Evolutionary conservation across 2,113 vertebrate genomes (phyloP).

Genomic region (Fregata magnificens): DNA sequence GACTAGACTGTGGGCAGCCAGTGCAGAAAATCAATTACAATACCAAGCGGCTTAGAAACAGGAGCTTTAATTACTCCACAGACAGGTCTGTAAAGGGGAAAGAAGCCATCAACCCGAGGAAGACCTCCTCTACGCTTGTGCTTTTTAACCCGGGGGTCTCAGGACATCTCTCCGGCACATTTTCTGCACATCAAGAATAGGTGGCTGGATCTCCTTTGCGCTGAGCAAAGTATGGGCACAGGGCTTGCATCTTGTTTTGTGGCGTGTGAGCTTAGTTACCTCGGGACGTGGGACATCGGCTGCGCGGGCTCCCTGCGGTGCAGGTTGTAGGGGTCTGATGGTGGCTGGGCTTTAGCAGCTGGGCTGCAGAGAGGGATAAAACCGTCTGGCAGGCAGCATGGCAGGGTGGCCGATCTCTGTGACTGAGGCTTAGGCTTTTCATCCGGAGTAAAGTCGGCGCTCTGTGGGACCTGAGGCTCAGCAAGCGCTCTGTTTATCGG

Average conservation of each 20-base stretch:
- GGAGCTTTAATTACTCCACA: conserved; percentile 50
- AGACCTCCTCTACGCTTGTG: neutral
- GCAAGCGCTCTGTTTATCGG: neutral
- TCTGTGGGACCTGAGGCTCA: neutral
- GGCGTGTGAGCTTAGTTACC: neutral
- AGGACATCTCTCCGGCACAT: rapidly evolving
- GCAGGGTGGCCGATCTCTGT: neutral
- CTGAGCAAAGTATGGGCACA: neutral
- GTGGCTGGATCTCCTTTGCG: neutral
- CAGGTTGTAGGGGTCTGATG: neutral
- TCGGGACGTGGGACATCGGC: rapidly evolving
- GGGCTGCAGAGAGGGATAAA: neutral
- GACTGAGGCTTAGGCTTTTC: neutral
- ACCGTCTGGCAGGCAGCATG: neutral
- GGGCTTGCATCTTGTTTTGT: rapidly evolving
- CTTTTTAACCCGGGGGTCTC: neutral
- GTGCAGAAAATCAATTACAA: conserved; percentile 66
- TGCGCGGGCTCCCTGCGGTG: rapidly evolving
- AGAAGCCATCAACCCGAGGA: neutral
- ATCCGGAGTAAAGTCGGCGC: rapidly evolving
- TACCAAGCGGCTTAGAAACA: conserved; percentile 52
- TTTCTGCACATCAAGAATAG: neutral
- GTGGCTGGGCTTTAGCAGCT: neutral
- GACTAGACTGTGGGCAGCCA: conserved; percentile 27
- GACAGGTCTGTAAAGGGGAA: conserved; percentile 7